Percentiles rank a stretch among this genome's conserved stretches.
Evolutionary conservation across 2,113 vertebrate genomes (phyloP).

Genomic region (Cygnus atratus): DNA sequence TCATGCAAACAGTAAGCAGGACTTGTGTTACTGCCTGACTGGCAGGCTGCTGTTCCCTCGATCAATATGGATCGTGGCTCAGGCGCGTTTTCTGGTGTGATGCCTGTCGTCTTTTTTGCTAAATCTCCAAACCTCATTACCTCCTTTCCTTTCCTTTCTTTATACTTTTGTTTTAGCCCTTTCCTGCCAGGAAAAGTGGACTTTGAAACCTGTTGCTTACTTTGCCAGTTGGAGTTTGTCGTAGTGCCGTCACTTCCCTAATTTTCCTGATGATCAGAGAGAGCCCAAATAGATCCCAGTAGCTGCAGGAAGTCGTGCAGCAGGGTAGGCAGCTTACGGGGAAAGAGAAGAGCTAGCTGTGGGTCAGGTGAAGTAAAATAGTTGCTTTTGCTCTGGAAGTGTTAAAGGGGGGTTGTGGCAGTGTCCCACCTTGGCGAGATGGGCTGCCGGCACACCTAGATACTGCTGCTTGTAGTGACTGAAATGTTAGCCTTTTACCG

Average conservation of each 20-base stretch:
- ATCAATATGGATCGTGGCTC: constrained; percentile 51
- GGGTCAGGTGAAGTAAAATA: no score
- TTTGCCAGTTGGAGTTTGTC: neutral
- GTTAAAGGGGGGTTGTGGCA: neutral
- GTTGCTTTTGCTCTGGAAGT: no score
- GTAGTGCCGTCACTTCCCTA: neutral
- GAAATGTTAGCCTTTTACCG: neutral
- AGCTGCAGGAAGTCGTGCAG: neutral
- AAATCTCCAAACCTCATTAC: neutral
- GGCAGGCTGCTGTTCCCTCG: neutral
- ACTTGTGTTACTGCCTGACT: constrained; percentile 43
- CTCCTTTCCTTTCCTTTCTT: fast-evolving
- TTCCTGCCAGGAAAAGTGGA: neutral
- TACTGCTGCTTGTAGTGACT: neutral
- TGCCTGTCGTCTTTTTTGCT: neutral
- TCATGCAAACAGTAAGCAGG: constrained; percentile 29
- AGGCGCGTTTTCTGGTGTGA: constrained; percentile 8
- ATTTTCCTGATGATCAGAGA: neutral
- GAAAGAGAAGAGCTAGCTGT: neutral
- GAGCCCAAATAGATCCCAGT: neutral
- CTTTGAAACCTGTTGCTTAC: constrained; percentile 48
- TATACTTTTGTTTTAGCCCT: neutral
- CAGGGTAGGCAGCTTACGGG: neutral
- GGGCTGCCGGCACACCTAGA: neutral
- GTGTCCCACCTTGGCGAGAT: neutral